Conservation (phyloP, 2,888 invertebrate species). For the Drosophila basisetae region DNA sequence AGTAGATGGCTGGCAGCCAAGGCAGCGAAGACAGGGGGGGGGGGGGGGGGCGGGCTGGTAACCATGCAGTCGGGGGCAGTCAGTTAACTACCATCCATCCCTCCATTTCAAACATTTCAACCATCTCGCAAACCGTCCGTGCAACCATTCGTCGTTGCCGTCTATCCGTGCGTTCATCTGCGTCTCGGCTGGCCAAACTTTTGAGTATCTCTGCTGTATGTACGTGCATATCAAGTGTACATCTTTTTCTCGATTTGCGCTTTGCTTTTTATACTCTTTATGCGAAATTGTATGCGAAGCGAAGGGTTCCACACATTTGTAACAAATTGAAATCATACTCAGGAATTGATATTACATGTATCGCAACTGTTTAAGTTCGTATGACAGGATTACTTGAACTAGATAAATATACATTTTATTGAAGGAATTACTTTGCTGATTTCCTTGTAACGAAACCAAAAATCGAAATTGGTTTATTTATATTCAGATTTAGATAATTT, state of each 20-base stretch:
- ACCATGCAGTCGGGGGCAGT: slow-evolving; percentile 41
- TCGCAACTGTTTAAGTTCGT: slow-evolving; percentile 2
- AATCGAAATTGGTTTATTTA: neutral
- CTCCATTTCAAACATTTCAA: slow-evolving; percentile 20
- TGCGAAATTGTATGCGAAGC: neutral
- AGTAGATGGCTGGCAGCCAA: slow-evolving; percentile 51
- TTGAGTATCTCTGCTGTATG: slow-evolving; percentile 57
- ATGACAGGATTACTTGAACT: neutral
- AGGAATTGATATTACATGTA: neutral
- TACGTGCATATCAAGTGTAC: slow-evolving; percentile 64
- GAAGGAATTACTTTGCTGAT: neutral
- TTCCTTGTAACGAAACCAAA: neutral
- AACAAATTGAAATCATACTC: neutral
- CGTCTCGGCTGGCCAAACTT: slow-evolving; percentile 66
- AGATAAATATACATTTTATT: neutral
- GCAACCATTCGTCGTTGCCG: slow-evolving; percentile 43
- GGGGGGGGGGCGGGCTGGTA: slow-evolving; percentile 4
- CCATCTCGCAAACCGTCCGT: slow-evolving; percentile 39
- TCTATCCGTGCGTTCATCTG: slow-evolving; percentile 69
- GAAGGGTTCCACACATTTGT: slow-evolving; percentile 7
- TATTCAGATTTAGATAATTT: neutral
- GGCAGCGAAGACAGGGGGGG: neutral
- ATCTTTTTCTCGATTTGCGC: slow-evolving; percentile 63
- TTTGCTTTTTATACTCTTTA: slow-evolving; percentile 30
- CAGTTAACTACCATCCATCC: slow-evolving; percentile 63